Evolutionary conservation across 1,140 invertebrate species (phyloP).

Genomic region (Radopholus similis): DNA sequence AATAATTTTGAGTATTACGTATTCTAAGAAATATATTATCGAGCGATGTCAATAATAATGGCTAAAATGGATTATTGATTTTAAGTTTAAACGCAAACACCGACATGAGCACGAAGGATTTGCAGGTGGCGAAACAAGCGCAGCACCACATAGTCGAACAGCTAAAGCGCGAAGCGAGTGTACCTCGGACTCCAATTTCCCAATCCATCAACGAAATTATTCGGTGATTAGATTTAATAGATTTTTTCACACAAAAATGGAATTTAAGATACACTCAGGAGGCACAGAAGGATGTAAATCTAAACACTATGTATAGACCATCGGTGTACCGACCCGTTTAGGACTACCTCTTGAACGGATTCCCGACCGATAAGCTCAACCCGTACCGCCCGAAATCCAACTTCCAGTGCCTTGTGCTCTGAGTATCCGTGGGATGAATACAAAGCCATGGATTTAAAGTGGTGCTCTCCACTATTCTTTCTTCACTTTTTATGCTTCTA

Average conservation of each 20-base stretch:
- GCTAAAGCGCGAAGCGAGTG: conserved; percentile 36
- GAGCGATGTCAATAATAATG: too few relatives aligned
- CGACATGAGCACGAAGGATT: conserved; percentile 44
- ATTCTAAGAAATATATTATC: too few relatives aligned
- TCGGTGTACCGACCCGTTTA: conserved; percentile 38
- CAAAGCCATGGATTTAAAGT: too few relatives aligned
- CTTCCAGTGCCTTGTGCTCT: conserved; percentile 49
- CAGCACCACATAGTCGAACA: conserved; percentile 42
- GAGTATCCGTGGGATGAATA: too few relatives aligned
- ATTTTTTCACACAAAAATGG: background rate
- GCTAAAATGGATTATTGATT: too few relatives aligned
- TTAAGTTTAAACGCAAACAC: too few relatives aligned
- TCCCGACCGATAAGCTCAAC: conserved; percentile 54
- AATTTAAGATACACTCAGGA: conserved; percentile 40
- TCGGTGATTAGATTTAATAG: conserved; percentile 20
- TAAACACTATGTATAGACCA: background rate
- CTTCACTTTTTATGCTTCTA: too few relatives aligned
- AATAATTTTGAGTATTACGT: too few relatives aligned
- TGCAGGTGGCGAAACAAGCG: conserved; percentile 41
- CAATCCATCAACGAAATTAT: conserved; percentile 36
- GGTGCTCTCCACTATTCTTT: too few relatives aligned
- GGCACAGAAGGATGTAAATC: conserved; percentile 37
- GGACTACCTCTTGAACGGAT: conserved; percentile 51
- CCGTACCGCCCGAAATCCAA: conserved; percentile 54
- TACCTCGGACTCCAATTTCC: conserved; percentile 41